Percentiles rank a stretch among this genome's conserved stretches.
phyloP scores from a whole-genome alignment of 1,140 invertebrate genomes.

The Procambarus clarkii region DNA sequence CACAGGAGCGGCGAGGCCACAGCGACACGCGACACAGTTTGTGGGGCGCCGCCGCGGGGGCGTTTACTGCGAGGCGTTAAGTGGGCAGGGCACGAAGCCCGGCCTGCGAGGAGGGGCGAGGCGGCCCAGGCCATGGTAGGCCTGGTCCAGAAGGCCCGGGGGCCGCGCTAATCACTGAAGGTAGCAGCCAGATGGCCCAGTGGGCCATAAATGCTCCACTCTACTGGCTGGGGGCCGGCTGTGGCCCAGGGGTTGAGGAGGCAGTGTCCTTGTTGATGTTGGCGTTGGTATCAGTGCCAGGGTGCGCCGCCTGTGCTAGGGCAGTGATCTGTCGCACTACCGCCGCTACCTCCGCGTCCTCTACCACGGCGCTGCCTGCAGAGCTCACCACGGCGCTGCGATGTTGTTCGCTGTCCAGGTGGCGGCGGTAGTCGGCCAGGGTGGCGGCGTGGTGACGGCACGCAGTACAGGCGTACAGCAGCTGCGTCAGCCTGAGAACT shows the following conservation, averaged over 20 bases:
- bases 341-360: conserved; percentile 78
- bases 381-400: conserved; percentile 74
- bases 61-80: conserved; percentile 70
- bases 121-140: neutral
- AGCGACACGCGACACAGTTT: conserved; percentile 60
- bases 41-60: conserved; percentile 54
- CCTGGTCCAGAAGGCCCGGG: conserved; percentile 26
- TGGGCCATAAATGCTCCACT: neutral
- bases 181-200: conserved; percentile 26
- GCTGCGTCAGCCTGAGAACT: conserved; percentile 81
- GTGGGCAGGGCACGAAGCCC: conserved; percentile 62
- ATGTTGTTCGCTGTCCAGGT: conserved; percentile 75
- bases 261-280: conserved; percentile 73
- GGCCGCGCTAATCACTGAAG: conserved; percentile 26
- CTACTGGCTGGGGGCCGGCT: conserved; percentile 62
- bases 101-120: conserved; percentile 47
- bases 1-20: conserved; percentile 59
- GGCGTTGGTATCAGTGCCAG: conserved; percentile 75
- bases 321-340: conserved; percentile 89
- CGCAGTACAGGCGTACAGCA: conserved; percentile 70
- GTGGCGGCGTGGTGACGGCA: conserved; percentile 70
- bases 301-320: conserved; percentile 83
- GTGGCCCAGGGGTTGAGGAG: conserved; percentile 50
- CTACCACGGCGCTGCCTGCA: conserved; percentile 83
- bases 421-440: conserved; percentile 66